Evolutionary conservation across 2,113 vertebrate species (phyloP).

Genomic region (Bujurquina vittata): DNA sequence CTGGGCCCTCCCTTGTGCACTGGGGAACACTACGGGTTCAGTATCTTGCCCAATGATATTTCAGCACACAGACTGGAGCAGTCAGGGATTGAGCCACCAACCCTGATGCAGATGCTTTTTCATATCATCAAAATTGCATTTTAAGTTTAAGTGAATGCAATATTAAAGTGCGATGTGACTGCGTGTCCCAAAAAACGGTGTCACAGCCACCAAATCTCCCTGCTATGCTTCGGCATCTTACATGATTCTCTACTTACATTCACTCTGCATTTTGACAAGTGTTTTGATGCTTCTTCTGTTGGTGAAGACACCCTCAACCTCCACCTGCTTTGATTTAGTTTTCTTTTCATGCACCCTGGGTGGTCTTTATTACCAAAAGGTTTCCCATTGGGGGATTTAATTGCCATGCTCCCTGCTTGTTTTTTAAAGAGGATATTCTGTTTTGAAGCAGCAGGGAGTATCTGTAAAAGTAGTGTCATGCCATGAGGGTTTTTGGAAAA

Average conservation of each 20-base stretch:
- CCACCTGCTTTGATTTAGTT: not conserved
- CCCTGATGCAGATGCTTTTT: not conserved
- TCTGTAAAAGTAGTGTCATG: not conserved
- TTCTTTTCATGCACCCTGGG: slow-evolving; percentile 6
- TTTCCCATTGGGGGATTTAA: slow-evolving; percentile 1
- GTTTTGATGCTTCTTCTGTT: slow-evolving; percentile 3
- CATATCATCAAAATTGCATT: not conserved
- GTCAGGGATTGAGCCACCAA: too few relatives aligned
- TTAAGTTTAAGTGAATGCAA: not conserved
- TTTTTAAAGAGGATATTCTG: slow-evolving; percentile 32
- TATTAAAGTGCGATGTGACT: not conserved
- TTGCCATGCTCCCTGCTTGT: slow-evolving; percentile 16
- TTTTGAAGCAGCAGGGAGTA: slow-evolving; percentile 2
- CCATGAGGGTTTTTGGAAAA: not conserved
- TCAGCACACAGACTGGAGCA: too few relatives aligned
- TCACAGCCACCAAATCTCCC: not conserved
- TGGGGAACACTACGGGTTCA: too few relatives aligned
- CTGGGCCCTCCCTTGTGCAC: too few relatives aligned
- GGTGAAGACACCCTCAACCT: not conserved
- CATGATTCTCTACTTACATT: not conserved
- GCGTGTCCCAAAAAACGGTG: not conserved
- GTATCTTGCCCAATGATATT: too few relatives aligned
- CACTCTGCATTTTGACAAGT: not conserved
- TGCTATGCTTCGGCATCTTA: not conserved
- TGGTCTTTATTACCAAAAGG: not conserved